Evolutionary conservation across 2,888 invertebrate species (phyloP), one percentile per base, ranked within the genome.

Genomic region (Tenthredo distinguenda): DNA sequence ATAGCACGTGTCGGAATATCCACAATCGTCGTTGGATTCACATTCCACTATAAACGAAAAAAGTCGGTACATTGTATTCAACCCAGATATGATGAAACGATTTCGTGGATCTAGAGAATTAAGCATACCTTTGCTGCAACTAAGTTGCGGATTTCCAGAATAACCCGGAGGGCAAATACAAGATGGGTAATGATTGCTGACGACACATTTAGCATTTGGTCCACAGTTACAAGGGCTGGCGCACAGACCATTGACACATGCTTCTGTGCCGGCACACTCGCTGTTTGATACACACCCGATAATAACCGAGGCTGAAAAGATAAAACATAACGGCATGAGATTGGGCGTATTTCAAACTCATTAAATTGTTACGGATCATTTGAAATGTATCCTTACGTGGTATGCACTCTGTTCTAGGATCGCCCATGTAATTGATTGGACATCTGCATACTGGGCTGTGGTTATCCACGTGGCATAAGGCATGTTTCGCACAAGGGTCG

Each of bases 211-310:
- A 6, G 98, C 96, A 91, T 97, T 96, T 1, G 96, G 94, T 77
- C 98, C 98, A 90, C 98, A 98, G 90, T 97, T 97, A 91, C 98
- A 98, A 0, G 98, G 98, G 91, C 96, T 96, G 12, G 96, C 96
- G 91, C 98, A 98, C 31, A 95, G 94, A 55, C 95, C 95, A 90
- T 98, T 98, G 84, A 98, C 95, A 91, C 98, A 98, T 1, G 98
- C 96, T 94, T 98, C 97, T 50, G 97, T 96, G 86, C 96, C 94
- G 6, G 97, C 96, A 92, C 98, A 98, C 87, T 98, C 98, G 9
- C 96, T 95, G 92, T 96, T 97, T 0, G 97, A 96, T 90, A 95
- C 95, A 91, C 98, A 98, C 77, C 97, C 97, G 18, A 96, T 95
- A 18, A 95, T 94, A 47, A 95, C 95, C 87, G 95, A 95, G 87